Conservation (phyloP, 2,888 invertebrate species). For the Drosophila infuscata region DNA sequence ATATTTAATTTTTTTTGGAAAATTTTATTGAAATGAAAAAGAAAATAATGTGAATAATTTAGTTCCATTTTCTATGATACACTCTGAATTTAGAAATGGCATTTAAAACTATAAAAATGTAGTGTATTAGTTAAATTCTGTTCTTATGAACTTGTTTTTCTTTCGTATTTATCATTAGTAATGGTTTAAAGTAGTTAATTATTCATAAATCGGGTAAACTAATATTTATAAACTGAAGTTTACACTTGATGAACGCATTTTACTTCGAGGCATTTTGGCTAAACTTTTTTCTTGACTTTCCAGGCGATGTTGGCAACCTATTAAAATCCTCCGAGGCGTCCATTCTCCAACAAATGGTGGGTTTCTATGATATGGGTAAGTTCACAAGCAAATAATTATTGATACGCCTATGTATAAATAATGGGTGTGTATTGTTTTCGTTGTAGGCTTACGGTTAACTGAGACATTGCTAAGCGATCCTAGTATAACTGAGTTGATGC, state of each 20-base stretch:
- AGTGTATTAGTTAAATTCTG: too few relatives aligned
- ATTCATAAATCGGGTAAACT: background rate
- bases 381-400: background rate
- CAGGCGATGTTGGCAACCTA: constrained; percentile 45
- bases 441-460: constrained; percentile 55
- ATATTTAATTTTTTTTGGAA: background rate
- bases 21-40: background rate
- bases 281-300: background rate
- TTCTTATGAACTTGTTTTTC: background rate
- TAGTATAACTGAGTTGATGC: constrained; percentile 59
- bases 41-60: background rate
- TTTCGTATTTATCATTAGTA: background rate
- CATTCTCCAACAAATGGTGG: constrained; percentile 53
- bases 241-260: background rate
- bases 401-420: background rate
- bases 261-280: background rate
- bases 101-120: background rate
- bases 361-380: constrained; percentile 72
- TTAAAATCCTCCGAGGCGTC: constrained; percentile 43
- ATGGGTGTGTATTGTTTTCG: background rate
- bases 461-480: constrained; percentile 65
- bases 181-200: background rate
- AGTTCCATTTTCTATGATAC: background rate
- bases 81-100: background rate
- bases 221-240: background rate